Evolutionary conservation across 2,888 invertebrate genomes (phyloP), one percentile per base, ranked within the genome.

Genomic region (Apamea crenata): DNA sequence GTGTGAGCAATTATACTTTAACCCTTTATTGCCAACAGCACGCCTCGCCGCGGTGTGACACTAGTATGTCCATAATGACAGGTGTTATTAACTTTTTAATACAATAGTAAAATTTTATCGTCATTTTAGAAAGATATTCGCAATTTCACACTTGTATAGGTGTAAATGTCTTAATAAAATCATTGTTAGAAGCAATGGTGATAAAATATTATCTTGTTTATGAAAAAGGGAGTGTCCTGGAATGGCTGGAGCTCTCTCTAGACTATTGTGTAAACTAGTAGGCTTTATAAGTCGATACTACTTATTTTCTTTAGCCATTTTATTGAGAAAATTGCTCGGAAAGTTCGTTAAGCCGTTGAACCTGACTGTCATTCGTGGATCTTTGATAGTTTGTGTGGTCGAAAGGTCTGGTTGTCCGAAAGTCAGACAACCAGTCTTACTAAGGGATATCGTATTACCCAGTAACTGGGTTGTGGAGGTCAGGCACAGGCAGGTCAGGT

Each of bases 1-100:
- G 87, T 80, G 72, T 87, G 50, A 78, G 59, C 63, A 85, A 85
- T 85, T 85, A 87, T 75, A n/a, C 1, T 74, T 40, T 70, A 68
- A 70, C 80, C 87, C 87, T 85, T 78, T 77, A 84, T 83, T 66
- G 78, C 67, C 29, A 63, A 78, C 69, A 65, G 59, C 74, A 80
- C 77, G 83, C 75, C 53, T 77, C 56, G 81, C 74, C 67, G 69
- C 71, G 74, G 32, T 74, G 65, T 77, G 78, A 73, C 77, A 82
- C 77, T 67, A 44, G 68, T 76, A 47, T 66, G 50, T 77, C n/a
- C 36, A 40, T 78, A 78, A 67, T 80, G 74, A 80, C 80, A 67
- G 76, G 47, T 71, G 66, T 75, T 75, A 81, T 86, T 83, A 83
- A 76, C 44, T 70, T 76, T 73, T 83, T n/a, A 47, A 79, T 53